Base-by-base conservation (phyloP, 2,797 vertebrate genomes). In the Ceryle rudis region DNA sequence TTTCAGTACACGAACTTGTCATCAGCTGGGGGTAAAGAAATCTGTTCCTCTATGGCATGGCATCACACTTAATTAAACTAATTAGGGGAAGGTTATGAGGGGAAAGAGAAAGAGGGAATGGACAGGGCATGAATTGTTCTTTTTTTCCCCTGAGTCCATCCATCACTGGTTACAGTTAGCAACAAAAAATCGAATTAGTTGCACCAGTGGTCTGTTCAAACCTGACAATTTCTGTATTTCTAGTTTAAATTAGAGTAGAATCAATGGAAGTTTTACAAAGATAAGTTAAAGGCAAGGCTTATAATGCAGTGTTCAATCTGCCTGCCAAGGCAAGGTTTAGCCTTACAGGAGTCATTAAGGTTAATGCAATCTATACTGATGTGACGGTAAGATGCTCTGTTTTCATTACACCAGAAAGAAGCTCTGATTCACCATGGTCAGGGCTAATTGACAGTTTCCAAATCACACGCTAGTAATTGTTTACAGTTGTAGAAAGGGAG, bases 181-280 rank as follows among this genome's bases (percentile, higher is more conserved):
- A 82, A 95, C 86, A 96, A 89, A 93, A 97, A 94, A 93, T 87
- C 91, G 91, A 94, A 94, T 93, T 90, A 96, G 83, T 85, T 94
- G 94, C 89, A 92, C 74, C 79, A 94, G 73, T 74, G 84, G 90
- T 91, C 74, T 91, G 89, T 61, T 96, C 84, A 86, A 87, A 95
- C 83, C 74, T 74, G 81, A 81, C 90, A 93, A 81, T 86, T 89
- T 91, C 74, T 91, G 52, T 89, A 89, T 93, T 96, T 94, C 78
- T 92, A 57, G 60, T 89, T 86, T 91, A 91, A 93, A 94, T 94
- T 89, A 89, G 81, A 93, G 79, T 14, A 52, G 77, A 94, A 94
- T 96, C 94, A 89, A 96, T 96, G 88, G 51, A 83, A 95, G 81
- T 89, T 90, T 86, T 90, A 91, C 69, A 67, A 86, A 95, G 94